A percentile compares a stretch with the other conserved stretches of the same genome.
Conservation (phyloP, 2,797 vertebrate genomes). For the Knipowitschia caucasica region DNA sequence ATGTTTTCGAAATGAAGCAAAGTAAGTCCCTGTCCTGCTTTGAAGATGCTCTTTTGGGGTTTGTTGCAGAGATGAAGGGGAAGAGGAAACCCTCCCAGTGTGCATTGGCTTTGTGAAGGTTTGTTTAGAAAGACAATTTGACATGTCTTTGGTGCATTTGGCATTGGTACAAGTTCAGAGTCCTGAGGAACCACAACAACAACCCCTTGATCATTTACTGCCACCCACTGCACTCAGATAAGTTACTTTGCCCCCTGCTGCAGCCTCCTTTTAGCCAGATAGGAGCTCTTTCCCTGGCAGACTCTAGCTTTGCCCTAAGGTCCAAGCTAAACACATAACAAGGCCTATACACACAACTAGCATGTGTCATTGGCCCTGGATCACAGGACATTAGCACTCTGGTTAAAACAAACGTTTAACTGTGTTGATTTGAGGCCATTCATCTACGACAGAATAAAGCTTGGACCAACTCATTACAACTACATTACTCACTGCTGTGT, state of each 20-base stretch:
- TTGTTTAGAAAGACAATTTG: constrained; percentile 37
- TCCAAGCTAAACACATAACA: constrained; percentile 63
- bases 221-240: constrained; percentile 58
- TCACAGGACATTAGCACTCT: constrained; percentile 45
- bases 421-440: constrained; percentile 34
- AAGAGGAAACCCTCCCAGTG: constrained; percentile 27
- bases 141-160: constrained; percentile 36
- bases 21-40: constrained; percentile 18
- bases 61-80: constrained; percentile 37
- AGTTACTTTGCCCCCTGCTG: constrained; percentile 52
- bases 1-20: constrained; percentile 21
- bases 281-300: constrained; percentile 45
- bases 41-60: constrained; percentile 32
- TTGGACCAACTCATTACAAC: constrained; percentile 32
- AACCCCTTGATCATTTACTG: constrained; percentile 38
- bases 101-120: constrained; percentile 43
- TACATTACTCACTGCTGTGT: constrained; percentile 17
- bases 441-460: constrained; percentile 44
- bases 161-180: constrained; percentile 33
- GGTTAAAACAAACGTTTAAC: constrained; percentile 39
- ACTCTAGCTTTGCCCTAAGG: constrained; percentile 29
- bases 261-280: constrained; percentile 32
- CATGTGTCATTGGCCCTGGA: constrained; percentile 53
- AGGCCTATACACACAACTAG: constrained; percentile 29
- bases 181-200: constrained; percentile 15